Conservation (phyloP, 1,140 invertebrate genomes). For the Drosophila yakuba region DNA sequence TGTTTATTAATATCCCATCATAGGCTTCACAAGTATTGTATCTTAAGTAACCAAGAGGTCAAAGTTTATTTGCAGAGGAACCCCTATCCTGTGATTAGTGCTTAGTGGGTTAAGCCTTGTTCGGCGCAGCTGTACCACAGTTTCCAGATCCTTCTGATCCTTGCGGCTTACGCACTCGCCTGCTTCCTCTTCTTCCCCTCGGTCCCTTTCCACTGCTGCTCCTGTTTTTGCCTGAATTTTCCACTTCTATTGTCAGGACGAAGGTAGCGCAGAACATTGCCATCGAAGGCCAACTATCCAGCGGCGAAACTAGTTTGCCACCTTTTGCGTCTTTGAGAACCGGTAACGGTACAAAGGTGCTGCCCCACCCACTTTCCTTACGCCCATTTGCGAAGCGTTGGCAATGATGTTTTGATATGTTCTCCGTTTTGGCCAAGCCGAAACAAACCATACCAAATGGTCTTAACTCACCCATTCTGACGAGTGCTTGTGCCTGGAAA, state of each 20-base stretch:
- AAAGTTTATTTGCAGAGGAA: background rate
- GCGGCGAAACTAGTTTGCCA: constrained; percentile 74
- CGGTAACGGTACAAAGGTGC: constrained; percentile 66
- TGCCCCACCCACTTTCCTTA: constrained; percentile 6
- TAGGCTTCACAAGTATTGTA: background rate
- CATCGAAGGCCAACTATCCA: constrained; percentile 53
- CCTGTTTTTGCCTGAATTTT: constrained; percentile 35
- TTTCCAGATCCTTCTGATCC: constrained; percentile 30
- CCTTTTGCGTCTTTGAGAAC: constrained; percentile 58
- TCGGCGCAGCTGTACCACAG: constrained; percentile 42
- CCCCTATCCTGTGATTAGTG: background rate
- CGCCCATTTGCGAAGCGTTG: constrained; percentile 58
- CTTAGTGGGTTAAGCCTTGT: constrained; percentile 29
- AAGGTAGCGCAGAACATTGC: constrained; percentile 1
- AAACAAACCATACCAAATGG: constrained; percentile 77
- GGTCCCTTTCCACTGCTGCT: background rate
- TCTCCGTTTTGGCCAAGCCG: constrained; percentile 55
- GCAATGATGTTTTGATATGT: constrained; percentile 78
- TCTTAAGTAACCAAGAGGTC: background rate
- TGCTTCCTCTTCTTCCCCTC: constrained; percentile 1
- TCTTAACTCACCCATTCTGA: constrained; percentile 71
- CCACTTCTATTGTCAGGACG: constrained; percentile 72
- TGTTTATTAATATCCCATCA: background rate
- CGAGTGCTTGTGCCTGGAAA: constrained; percentile 34
- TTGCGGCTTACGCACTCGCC: constrained; percentile 22